Percentiles rank a stretch among this genome's conserved stretches.
These are phyloP conservation scores for Meganola albula DNA, from an alignment of 2,888 invertebrate genomes.

Conservation along the genomic window DNA sequence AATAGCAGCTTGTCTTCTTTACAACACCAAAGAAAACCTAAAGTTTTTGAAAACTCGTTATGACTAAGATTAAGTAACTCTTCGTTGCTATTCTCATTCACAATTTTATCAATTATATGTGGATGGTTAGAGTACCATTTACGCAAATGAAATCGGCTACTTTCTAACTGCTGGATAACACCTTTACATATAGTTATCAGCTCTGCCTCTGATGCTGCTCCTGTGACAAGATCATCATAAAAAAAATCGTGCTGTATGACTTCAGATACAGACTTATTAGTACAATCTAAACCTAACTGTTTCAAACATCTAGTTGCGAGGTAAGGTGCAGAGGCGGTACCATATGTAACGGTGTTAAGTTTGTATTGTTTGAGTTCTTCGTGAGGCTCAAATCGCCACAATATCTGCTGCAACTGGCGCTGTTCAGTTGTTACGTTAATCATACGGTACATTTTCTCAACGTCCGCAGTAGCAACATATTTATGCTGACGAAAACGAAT, in stretches of 20 bases:
- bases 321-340: background rate
- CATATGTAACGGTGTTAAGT: background rate
- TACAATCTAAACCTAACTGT: background rate
- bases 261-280: background rate
- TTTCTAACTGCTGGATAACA: background rate
- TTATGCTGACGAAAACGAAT: constrained; percentile 16
- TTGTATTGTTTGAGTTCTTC: background rate
- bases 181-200: background rate
- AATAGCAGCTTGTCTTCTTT: constrained; percentile 19
- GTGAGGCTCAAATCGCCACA: background rate
- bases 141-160: background rate
- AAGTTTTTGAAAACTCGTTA: constrained; percentile 15
- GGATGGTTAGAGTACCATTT: background rate
- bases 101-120: background rate
- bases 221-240: background rate
- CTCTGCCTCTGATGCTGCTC: background rate
- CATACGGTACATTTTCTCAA: constrained; percentile 18
- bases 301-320: background rate
- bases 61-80: too few relatives aligned
- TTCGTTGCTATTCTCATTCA: background rate
- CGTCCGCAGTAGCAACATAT: constrained; percentile 16
- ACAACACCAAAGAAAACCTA: constrained; percentile 26
- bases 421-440: background rate
- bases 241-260: background rate
- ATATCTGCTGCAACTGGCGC: background rate